These are phyloP conservation scores for Capreolus pygargus DNA, from an alignment of 2,113 vertebrate species.

Conservation along the genomic window DNA sequence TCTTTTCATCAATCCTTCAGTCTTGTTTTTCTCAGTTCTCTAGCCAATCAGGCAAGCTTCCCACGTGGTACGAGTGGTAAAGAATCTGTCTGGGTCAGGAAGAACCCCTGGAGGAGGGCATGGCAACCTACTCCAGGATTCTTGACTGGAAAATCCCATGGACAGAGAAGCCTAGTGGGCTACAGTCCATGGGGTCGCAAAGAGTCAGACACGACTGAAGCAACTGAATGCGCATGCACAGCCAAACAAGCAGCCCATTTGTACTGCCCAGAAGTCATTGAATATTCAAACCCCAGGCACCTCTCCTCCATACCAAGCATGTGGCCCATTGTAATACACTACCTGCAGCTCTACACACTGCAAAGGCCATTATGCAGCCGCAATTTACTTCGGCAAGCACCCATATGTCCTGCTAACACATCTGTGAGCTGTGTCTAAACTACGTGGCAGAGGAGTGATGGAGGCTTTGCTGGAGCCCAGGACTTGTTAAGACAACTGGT, in stretches of 20 bases:
- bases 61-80: not conserved
- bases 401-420: not conserved
- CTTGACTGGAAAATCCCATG: not conserved
- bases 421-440: not conserved
- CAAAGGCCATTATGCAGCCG: not conserved
- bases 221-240: not conserved
- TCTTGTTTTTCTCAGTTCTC: not conserved
- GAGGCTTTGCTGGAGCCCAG: not conserved
- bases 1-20: not conserved
- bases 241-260: not conserved
- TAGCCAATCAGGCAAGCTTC: not conserved
- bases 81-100: not conserved
- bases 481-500: not conserved
- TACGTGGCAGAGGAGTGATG: not conserved
- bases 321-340: not conserved
- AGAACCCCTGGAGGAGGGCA: not conserved
- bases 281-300: rapidly evolving
- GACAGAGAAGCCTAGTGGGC: not conserved
- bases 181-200: not conserved
- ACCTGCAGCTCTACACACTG: not conserved
- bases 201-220: not conserved
- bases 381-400: not conserved
- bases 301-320: not conserved
- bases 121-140: not conserved
- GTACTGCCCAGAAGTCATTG: not conserved